Conservation (phyloP, 1,140 invertebrate genomes). For the Alviniconcha marisindica region DNA sequence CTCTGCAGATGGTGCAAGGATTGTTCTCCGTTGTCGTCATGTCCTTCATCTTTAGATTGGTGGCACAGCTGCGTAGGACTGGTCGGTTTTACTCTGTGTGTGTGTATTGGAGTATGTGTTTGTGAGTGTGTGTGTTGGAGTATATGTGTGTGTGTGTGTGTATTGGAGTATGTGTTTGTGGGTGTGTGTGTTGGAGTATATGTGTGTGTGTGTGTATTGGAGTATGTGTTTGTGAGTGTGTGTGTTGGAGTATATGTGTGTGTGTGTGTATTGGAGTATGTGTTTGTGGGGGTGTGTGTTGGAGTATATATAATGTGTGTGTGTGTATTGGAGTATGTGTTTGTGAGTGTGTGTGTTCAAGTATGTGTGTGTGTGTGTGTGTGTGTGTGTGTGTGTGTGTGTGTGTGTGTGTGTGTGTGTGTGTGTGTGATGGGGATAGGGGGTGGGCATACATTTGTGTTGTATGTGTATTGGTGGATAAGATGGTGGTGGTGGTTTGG, state of each 20-base stretch:
- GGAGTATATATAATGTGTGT: neutral
- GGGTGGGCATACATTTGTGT: too few species aligned
- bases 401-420: slow-evolving; percentile 6
- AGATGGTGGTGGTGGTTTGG: neutral
- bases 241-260: too few species aligned
- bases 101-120: neutral
- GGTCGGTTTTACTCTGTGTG: neutral
- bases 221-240: too few species aligned
- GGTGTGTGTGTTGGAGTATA: neutral
- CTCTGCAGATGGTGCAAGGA: slow-evolving; percentile 41
- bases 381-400: slow-evolving; percentile 1
- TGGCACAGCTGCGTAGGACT: neutral
- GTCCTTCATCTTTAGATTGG: slow-evolving; percentile 28
- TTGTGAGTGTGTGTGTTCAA: neutral
- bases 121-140: too few species aligned
- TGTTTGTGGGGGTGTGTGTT: neutral
- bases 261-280: too few species aligned
- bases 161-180: neutral
- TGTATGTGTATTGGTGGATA: too few species aligned
- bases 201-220: neutral
- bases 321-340: neutral
- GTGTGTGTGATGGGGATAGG: too few species aligned
- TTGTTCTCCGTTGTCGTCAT: slow-evolving; percentile 10
- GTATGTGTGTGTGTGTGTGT: neutral
- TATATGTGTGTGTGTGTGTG: too few species aligned